Evolutionary conservation across 2,113 vertebrate species (phyloP).

Genomic region (Aptenodytes patagonicus): DNA sequence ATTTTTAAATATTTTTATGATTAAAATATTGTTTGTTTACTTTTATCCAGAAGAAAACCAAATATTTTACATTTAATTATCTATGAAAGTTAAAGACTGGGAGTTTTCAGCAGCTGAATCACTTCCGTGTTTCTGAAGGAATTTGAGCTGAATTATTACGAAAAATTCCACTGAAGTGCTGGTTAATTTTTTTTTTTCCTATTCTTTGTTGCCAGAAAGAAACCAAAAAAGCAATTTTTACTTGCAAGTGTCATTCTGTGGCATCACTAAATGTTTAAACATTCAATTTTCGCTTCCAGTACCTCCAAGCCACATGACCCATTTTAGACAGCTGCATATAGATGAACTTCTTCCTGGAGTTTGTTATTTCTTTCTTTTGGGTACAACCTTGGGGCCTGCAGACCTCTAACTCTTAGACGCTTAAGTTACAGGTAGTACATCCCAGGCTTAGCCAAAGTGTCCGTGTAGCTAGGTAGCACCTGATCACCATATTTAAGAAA

Average conservation of each 20-base stretch:
- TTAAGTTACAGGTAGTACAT: neutral
- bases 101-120: neutral
- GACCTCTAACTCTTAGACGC: neutral
- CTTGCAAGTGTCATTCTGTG: neutral
- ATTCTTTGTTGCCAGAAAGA: neutral
- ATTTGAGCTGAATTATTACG: neutral
- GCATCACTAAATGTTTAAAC: neutral
- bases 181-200: neutral
- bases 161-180: neutral
- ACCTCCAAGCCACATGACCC: neutral
- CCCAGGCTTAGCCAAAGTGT: neutral
- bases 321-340: neutral
- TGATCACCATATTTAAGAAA: neutral
- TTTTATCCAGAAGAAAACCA: neutral
- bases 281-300: neutral
- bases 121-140: neutral
- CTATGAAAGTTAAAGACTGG: neutral
- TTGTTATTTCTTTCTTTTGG: neutral
- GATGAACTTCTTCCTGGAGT: neutral
- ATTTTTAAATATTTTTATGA: neutral
- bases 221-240: neutral
- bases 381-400: neutral
- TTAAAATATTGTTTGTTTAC: neutral
- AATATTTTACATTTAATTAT: neutral
- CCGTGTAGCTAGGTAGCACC: neutral